These are phyloP conservation scores for Boulengeromyrus knoepffleri DNA, from an alignment of 2,113 vertebrate genomes.

Conservation along the genomic window DNA sequence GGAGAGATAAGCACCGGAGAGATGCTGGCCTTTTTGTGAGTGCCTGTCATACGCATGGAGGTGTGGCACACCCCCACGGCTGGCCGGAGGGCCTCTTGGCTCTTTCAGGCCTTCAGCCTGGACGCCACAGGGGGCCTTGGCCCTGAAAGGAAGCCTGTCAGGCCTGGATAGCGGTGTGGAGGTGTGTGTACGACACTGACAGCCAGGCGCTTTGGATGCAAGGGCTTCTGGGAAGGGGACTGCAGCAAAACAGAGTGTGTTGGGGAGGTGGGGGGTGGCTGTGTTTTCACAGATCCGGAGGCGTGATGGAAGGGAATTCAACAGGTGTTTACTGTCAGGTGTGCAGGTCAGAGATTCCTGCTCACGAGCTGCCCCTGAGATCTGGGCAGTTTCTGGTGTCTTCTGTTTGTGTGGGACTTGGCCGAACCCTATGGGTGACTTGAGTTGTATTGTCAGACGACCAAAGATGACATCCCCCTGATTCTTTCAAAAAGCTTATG, in stretches of 20 bases:
- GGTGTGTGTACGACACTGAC: slow-evolving; percentile 81
- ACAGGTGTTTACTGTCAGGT: slow-evolving; percentile 38
- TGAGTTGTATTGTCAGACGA: not conserved
- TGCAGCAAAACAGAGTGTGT: slow-evolving; percentile 70
- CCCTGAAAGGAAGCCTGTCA: slow-evolving; percentile 83
- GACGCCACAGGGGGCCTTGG: slow-evolving; percentile 81
- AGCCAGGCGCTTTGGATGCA: slow-evolving; percentile 77
- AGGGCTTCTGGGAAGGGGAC: slow-evolving; percentile 59
- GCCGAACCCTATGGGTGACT: not conserved
- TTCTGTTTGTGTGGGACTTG: not conserved
- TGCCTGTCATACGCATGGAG: slow-evolving; percentile 62
- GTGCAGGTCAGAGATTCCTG: slow-evolving; percentile 35
- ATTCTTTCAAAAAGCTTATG: not conserved
- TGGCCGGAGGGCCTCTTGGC: slow-evolving; percentile 62
- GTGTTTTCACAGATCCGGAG: slow-evolving; percentile 29
- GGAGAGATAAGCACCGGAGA: slow-evolving; percentile 33
- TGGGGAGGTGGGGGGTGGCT: slow-evolving; percentile 41
- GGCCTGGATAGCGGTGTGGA: slow-evolving; percentile 68
- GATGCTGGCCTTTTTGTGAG: slow-evolving; percentile 62
- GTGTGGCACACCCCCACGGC: slow-evolving; percentile 50
- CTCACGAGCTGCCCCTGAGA: slow-evolving; percentile 12
- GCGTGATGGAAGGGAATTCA: slow-evolving; percentile 56
- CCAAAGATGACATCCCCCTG: not conserved
- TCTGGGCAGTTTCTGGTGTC: not conserved
- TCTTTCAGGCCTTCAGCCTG: slow-evolving; percentile 68